Base-by-base conservation (phyloP, 2,888 invertebrate genomes). In the Drosophila mimetica region DNA sequence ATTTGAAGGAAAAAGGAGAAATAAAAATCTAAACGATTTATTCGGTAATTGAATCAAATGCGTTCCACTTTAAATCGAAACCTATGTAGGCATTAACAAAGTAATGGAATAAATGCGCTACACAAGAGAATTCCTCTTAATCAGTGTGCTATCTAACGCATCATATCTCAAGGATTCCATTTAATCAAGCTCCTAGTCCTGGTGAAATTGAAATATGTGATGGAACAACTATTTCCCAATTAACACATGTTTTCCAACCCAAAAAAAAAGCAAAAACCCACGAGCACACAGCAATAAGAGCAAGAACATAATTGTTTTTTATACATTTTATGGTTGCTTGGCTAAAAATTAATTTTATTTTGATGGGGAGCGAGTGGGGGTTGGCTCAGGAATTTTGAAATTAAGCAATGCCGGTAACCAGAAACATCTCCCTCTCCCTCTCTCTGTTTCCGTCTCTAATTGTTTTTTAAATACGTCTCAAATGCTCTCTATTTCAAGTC, bases 391-490 rank as follows among this genome's bases (percentile, higher is more conserved):
- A 64, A 64, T 64, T 64, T 64, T 34, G 34, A 51, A 64, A 65
- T 64, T 44, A 63, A 48, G 61, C 61, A 47, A 61, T 53, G 13
- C 36, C 37, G 22, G 42, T 18, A 1, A 22, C 20, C 1, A 39
- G n/a, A 5, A 28, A 20, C 48, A 14, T 5, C 20, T 8, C 36
- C 32, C 18, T 1, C 2, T 4, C 6, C 11, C 5, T 11, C 5
- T 2, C 2, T 2, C 25, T 14, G 7, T 66, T 79, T 52, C 51
- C 59, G 77, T 50, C 66, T 70, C 81, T 79, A 82, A 86, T 82
- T 86, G 84, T 86, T 80, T 86, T 82, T 82, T 84, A 82, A 84
- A 86, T 74, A 77, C 81, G 84, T 84, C 77, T 83, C 71, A 73
- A 79, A 75, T 69, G 59, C 73, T 39, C 69, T 76, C 57, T 67